Evolutionary conservation across 2,797 vertebrate species (phyloP).

Genomic region (Gymnothorax reevesii): DNA sequence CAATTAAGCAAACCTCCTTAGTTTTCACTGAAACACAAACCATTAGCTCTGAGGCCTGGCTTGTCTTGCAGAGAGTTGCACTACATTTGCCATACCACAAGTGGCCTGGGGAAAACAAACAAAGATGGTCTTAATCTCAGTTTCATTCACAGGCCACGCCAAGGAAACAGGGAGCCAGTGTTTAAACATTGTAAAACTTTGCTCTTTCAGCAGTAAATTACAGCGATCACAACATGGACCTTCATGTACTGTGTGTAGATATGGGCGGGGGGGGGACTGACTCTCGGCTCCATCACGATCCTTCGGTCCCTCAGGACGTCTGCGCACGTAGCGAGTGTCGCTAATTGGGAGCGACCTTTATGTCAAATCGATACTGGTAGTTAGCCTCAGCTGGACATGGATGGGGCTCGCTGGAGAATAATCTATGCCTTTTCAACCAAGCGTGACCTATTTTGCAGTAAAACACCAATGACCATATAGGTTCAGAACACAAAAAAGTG

Average conservation of each 20-base stretch:
- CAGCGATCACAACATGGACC: neutral
- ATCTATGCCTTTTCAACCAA: neutral
- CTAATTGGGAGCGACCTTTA: constrained; percentile 1
- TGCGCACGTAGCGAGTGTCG: neutral
- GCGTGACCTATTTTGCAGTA: neutral
- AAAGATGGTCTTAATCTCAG: neutral
- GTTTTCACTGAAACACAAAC: neutral
- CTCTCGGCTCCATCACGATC: neutral
- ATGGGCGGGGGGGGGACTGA: neutral
- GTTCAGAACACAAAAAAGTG: neutral
- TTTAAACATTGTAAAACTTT: neutral
- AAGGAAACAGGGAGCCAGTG: neutral
- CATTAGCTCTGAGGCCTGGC: neutral
- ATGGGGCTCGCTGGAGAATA: neutral
- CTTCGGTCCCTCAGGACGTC: neutral
- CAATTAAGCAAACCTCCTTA: no score
- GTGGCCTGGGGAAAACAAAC: neutral
- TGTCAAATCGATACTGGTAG: neutral
- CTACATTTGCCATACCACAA: neutral
- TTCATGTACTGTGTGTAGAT: neutral
- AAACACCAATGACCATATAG: neutral
- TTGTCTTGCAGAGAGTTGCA: neutral
- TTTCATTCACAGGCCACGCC: neutral
- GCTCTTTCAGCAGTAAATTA: neutral
- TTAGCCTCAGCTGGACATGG: neutral